Base-by-base conservation (phyloP, 2,113 vertebrate species). In the Leuciscus idus region DNA sequence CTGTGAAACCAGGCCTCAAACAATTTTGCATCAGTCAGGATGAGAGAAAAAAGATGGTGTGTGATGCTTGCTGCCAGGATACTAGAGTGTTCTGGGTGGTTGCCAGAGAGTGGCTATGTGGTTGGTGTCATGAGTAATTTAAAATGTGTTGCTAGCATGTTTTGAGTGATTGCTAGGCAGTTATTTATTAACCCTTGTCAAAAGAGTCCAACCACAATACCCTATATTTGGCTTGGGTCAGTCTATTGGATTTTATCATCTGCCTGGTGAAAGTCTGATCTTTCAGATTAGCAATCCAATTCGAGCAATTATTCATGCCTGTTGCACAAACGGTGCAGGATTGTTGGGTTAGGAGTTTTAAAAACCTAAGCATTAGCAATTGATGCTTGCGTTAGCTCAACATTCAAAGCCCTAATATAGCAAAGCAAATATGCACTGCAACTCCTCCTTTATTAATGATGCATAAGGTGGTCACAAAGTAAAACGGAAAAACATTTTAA, bases 321-420 rank as follows among this genome's bases (percentile, higher is more conserved):
- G 68, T 21, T 12, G 36, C 17, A 72, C 33, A 72, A 72, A 72
- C 19, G 0, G 68, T 72, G 68, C 33, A 72, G 68, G 36, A 43
- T 4, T 72, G 19, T 72, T 39, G 21, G 68, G 33, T 72, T 72
- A 72, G 19, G 68, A 70, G 19, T 72, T 72, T 39, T 39, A 72
- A 72, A 70, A 72, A 2, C 68, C 19, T 43, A 4, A 39, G 68
- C 33, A 72, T 10, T 43, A 72, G 33, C 68, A 72, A 23, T 6
- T 43, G 70, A 73, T 2, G 70, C 21, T 13, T 73, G 70, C 4
- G 43, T 73, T 73, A 23, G 10, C 10, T 5, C 70, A 23, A 43
- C 70, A 73, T 36, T 73, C 10, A 73, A 73, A 43, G 68, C 36
- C 11, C 21, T 72, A 72, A 72, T 72, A 72, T 72, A 43, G 68